These are phyloP conservation scores for Clarias gariepinus DNA, from an alignment of 2,113 vertebrate species.

Conservation along the genomic window DNA sequence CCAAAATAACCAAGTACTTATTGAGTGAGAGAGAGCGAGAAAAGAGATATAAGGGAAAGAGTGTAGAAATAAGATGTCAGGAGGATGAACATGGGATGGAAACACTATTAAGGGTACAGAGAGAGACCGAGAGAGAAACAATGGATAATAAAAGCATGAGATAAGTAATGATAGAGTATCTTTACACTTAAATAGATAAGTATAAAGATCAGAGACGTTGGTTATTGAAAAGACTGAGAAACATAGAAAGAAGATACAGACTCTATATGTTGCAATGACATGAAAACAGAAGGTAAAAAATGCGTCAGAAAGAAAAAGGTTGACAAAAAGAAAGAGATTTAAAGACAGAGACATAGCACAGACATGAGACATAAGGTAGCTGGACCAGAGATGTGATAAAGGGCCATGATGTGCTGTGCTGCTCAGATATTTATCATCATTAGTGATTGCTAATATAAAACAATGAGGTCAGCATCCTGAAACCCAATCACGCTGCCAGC, in stretches of 20 bases:
- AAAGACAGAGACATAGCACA: constrained; percentile 2
- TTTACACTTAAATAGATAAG: not conserved
- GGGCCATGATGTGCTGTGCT: constrained; percentile 5
- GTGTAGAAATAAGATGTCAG: not conserved
- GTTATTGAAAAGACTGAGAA: not conserved
- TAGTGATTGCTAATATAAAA: constrained; percentile 48
- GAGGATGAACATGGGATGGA: not conserved
- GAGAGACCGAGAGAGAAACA: not conserved
- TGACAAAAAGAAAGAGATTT: not conserved
- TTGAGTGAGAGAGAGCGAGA: constrained; percentile 11
- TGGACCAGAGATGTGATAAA: constrained; percentile 36
- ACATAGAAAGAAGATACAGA: not conserved
- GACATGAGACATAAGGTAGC: not conserved
- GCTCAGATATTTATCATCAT: constrained; percentile 48
- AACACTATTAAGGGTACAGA: constrained; percentile 46
- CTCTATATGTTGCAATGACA: not conserved
- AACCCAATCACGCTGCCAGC: constrained; percentile 35
- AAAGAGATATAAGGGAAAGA: not conserved
- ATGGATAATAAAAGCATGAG: not conserved
- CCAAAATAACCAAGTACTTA: constrained; percentile 65
- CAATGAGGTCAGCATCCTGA: constrained; percentile 40
- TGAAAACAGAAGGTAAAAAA: not conserved
- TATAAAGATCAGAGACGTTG: not conserved
- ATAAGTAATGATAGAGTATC: not conserved
- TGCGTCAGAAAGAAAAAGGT: not conserved